These are phyloP conservation scores for Glyphotaelius pellucidus DNA, from an alignment of 2,888 invertebrate genomes.

Conservation along the genomic window DNA sequence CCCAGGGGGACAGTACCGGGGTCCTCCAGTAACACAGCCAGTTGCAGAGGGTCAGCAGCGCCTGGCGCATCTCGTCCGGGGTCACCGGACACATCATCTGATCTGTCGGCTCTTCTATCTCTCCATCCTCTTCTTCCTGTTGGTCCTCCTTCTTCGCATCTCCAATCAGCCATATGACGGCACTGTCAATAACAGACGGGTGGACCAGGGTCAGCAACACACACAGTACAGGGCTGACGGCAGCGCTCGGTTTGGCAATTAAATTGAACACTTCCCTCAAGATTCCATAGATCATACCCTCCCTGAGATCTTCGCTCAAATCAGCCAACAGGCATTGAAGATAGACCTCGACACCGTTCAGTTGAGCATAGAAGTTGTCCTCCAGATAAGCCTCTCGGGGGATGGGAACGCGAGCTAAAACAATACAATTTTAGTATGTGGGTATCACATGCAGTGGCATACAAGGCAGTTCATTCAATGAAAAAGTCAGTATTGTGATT, in stretches of 20 bases:
- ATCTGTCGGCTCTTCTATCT: background rate
- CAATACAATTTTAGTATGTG: background rate
- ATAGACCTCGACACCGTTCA: slow-evolving; percentile 72
- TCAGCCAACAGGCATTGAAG: slow-evolving; percentile 71
- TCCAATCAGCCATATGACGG: slow-evolving; percentile 68
- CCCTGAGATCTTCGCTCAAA: slow-evolving; percentile 70
- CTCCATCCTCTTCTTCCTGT: background rate
- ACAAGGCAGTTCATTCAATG: background rate
- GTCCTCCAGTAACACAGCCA: slow-evolving; percentile 83
- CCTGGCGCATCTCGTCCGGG: slow-evolving; percentile 77
- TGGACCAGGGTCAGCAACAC: slow-evolving; percentile 79
- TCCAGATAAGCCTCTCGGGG: slow-evolving; percentile 35
- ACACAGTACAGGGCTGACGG: slow-evolving; percentile 79
- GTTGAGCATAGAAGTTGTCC: slow-evolving; percentile 70
- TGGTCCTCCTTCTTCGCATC: slow-evolving; percentile 68
- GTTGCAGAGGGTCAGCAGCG: slow-evolving; percentile 81
- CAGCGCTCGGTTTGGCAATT: slow-evolving; percentile 78
- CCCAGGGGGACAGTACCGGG: slow-evolving; percentile 81
- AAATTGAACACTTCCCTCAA: slow-evolving; percentile 79
- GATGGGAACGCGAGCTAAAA: slow-evolving; percentile 42
- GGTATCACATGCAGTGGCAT: background rate
- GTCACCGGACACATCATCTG: background rate
- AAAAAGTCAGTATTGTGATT: no score
- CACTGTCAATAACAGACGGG: slow-evolving; percentile 70
- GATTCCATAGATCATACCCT: slow-evolving; percentile 77